These are phyloP conservation scores for Scyliorhinus canicula DNA, from an alignment of 2,797 vertebrate genomes.

Conservation along the genomic window DNA sequence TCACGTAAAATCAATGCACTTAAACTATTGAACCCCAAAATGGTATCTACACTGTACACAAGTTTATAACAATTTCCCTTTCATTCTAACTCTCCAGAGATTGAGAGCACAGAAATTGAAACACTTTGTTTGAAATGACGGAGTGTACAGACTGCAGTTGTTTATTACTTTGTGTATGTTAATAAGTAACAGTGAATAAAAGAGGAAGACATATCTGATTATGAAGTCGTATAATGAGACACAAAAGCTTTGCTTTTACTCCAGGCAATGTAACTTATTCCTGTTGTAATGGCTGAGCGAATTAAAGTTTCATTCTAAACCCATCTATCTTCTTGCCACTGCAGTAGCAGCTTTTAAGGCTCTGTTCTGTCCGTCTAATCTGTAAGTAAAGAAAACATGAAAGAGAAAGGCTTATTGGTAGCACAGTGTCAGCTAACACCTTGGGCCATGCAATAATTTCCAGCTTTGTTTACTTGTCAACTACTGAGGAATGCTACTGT, in stretches of 20 bases:
- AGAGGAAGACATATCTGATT: conserved; percentile 3
- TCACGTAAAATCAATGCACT: background rate
- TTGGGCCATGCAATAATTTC: conserved; percentile 43
- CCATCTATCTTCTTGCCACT: conserved; percentile 20
- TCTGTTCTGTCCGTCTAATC: conserved; percentile 16
- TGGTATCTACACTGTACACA: background rate
- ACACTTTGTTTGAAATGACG: background rate
- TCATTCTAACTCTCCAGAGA: background rate
- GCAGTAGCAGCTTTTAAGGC: conserved; percentile 24
- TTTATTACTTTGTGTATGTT: background rate
- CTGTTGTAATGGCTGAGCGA: background rate
- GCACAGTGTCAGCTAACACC: conserved; percentile 42
- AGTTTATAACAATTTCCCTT: background rate
- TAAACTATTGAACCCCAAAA: background rate
- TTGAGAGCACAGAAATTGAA: background rate
- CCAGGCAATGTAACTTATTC: conserved; percentile 31
- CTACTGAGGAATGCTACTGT: conserved; percentile 46
- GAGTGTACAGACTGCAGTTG: background rate
- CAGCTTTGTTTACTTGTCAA: conserved; percentile 55
- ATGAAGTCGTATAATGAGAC: background rate
- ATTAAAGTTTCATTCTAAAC: conserved; percentile 31
- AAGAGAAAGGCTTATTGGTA: conserved; percentile 53
- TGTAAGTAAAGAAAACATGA: conserved; percentile 41
- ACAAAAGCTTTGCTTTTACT: conserved; percentile 23
- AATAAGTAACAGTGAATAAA: conserved; percentile 7